These are phyloP conservation scores for Neodiprion virginianus DNA, from an alignment of 1,140 invertebrate species.

Conservation along the genomic window DNA sequence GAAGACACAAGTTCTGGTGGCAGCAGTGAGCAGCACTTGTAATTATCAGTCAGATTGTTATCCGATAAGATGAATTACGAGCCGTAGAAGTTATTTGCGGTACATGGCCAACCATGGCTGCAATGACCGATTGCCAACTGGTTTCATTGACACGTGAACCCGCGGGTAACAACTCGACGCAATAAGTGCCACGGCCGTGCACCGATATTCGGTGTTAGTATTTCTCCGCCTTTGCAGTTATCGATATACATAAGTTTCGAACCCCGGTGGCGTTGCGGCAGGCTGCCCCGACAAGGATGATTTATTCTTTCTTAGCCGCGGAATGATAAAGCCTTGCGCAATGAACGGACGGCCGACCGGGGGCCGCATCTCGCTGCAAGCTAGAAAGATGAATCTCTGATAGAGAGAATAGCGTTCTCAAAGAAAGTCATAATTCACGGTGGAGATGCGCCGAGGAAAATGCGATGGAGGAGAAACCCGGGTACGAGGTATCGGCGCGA, in stretches of 20 bases:
- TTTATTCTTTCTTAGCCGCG: conserved; percentile 37
- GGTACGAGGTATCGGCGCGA: not conserved
- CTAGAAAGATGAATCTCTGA: not conserved
- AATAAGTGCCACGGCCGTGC: not conserved
- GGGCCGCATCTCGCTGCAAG: not conserved
- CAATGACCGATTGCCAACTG: not conserved
- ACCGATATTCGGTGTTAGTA: no score
- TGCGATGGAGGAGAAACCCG: not conserved
- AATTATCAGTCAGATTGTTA: conserved; percentile 8
- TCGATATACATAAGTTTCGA: not conserved
- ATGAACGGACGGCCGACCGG: conserved; percentile 29
- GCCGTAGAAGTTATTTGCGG: not conserved
- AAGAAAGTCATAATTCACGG: conserved; percentile 1
- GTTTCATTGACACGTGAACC: not conserved
- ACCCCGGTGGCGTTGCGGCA: not conserved
- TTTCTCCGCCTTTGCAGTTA: no score
- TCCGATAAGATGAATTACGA: not conserved
- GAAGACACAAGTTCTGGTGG: not conserved
- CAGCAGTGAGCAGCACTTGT: not conserved
- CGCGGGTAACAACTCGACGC: no score
- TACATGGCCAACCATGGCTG: not conserved
- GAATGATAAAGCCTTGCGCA: conserved; percentile 47
- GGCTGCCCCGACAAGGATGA: conserved; percentile 17
- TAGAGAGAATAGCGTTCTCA: conserved; percentile 1
- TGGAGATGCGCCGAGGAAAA: no score